Base-by-base conservation (phyloP, 2,888 invertebrate species). In the Spisula subtruncata region DNA sequence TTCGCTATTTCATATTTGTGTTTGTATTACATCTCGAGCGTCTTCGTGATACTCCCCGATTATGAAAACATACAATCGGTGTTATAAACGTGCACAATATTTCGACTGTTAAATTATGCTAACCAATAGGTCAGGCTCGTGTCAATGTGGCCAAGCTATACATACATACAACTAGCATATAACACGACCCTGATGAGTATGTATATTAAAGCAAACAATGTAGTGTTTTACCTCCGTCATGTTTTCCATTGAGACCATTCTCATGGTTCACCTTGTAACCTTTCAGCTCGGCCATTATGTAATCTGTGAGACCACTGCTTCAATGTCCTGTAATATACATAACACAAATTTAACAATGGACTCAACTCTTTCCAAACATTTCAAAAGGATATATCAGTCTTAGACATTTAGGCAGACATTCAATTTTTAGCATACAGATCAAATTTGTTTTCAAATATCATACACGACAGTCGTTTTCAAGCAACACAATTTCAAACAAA, bases 241-340 rank as follows among this genome's bases (percentile, higher is more conserved):
- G 18, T 32, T 75, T 32, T 32, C 75, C 75, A 75, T 75, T 75
- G 32, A 35, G 0, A 25, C 32, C 35, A 35, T 75, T 12, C 0
- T 75, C 75, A 32, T 35, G 14, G 14, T 32, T 75, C 16, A 35
- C 16, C 75, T 75, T 75, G 75, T 75, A 75, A 8, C 75, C 75
- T 32, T 75, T 75, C 75, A 75, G 32, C 32, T 75, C 75, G 0
- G 75, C 75, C 75, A 75, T 75, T 32, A 18, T 75, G 75, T 32
- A 4, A 25, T n/a, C 60, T 75, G 35, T 75, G 6, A 5, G 60
- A 66, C 32, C 75, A 35, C 10, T 32, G 32, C 1, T 14, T 75
- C 75, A 75, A 32, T 2, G 35, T 18, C 75, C 75, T 75, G 35
- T 35, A 75, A 75, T 35, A 16, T 14, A 14, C n/a, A 32, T 8